Percentiles rank a stretch among this genome's conserved stretches.
phyloP scores from a whole-genome alignment of 2,113 vertebrate species.

The Aix galericulata region DNA sequence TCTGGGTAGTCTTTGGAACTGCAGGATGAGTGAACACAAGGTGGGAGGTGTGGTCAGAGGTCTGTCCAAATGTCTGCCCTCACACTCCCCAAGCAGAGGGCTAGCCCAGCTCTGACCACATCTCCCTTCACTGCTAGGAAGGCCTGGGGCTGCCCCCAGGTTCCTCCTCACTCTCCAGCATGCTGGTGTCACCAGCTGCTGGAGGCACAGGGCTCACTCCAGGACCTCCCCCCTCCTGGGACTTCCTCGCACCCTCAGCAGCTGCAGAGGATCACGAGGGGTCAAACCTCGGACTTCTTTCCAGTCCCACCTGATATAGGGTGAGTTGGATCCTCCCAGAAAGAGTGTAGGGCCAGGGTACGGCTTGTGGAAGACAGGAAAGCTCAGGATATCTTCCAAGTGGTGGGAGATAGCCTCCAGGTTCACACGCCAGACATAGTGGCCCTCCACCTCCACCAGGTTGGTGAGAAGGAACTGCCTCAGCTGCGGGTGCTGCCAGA shows the following conservation, averaged over 20 bases:
- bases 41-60: not conserved
- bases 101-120: not conserved
- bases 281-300: not conserved
- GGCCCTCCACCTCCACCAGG: conserved; percentile 85
- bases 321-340: conserved; percentile 87
- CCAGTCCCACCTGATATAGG: conserved; percentile 86
- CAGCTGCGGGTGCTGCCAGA: conserved; percentile 78
- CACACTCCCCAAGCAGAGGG: not conserved
- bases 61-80: not conserved
- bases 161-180: fast-evolving
- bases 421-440: conserved; percentile 88
- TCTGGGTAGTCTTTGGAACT: conserved; percentile 87
- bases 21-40: not conserved
- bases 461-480: conserved; percentile 94
- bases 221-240: not conserved
- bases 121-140: not conserved
- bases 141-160: not conserved
- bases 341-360: conserved; percentile 90
- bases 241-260: not conserved
- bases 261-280: not conserved
- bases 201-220: not conserved
- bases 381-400: conserved; percentile 82
- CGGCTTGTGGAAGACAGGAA: conserved; percentile 78
- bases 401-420: conserved; percentile 87
- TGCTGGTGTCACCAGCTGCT: fast-evolving